Evolutionary conservation across 2,888 invertebrate species (phyloP).

Genomic region (Argyresthia albistria): DNA sequence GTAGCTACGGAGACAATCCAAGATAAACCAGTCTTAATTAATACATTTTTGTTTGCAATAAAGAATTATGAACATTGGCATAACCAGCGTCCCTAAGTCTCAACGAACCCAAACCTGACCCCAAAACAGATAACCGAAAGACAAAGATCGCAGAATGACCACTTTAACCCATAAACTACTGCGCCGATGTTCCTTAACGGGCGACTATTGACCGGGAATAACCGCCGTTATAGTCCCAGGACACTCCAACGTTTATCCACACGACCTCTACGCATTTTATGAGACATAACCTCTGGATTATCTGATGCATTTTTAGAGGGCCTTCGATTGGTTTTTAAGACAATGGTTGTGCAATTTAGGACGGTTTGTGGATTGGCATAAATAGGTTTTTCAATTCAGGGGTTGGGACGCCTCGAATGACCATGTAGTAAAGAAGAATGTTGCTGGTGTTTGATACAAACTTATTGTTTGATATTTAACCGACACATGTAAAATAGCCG

Average conservation of each 20-base stretch:
- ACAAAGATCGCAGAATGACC: background rate
- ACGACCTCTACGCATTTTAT: constrained; percentile 52
- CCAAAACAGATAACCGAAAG: background rate
- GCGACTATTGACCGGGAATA: constrained; percentile 4
- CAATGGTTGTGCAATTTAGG: constrained; percentile 29
- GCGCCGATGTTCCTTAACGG: background rate
- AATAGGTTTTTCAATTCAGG: constrained; percentile 4
- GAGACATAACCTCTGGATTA: constrained; percentile 53
- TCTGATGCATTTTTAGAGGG: constrained; percentile 62
- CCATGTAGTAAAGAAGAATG: no score
- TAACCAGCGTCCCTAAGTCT: no score
- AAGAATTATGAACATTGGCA: no score
- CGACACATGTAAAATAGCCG: no score
- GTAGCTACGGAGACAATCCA: no score
- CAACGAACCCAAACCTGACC: no score
- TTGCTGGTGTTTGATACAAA: no score
- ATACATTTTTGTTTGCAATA: no score
- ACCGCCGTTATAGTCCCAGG: constrained; percentile 6
- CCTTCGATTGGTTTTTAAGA: constrained; percentile 49
- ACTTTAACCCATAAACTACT: constrained; percentile 2
- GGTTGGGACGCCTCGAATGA: no score
- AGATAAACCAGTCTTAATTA: no score
- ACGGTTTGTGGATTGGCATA: constrained; percentile 27
- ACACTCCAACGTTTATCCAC: constrained; percentile 5
- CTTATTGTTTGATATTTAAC: no score